Evolutionary conservation across 2,797 vertebrate species (phyloP).

Genomic region (Sternarchorhynchus goeldii): DNA sequence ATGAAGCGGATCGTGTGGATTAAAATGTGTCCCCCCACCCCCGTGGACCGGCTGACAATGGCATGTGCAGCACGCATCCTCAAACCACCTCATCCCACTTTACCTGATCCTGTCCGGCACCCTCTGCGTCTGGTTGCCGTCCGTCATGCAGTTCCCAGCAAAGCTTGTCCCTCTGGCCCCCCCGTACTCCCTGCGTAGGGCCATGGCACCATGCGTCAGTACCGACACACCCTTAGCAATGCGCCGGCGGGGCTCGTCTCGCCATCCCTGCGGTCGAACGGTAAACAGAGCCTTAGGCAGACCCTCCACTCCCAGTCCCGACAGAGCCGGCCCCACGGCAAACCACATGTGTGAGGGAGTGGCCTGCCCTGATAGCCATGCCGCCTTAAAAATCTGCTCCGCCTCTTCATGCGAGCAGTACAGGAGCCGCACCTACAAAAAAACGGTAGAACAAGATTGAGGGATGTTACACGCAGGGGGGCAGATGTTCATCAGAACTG

Average conservation of each 20-base stretch:
- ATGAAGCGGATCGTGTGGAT: neutral
- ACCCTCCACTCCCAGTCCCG: constrained; percentile 81
- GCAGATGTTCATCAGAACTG: neutral
- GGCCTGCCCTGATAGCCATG: constrained; percentile 82
- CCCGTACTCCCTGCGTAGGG: constrained; percentile 84
- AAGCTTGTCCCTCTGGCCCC: constrained; percentile 79
- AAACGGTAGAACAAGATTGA: neutral
- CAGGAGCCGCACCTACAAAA: constrained; percentile 84
- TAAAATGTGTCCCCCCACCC: too few species aligned
- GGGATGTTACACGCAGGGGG: neutral
- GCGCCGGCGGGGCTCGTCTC: constrained; percentile 78
- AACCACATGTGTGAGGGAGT: constrained; percentile 94
- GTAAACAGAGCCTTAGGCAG: constrained; percentile 87
- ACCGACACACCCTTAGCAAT: constrained; percentile 90
- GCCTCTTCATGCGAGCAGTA: constrained; percentile 92
- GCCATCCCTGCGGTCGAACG: constrained; percentile 84
- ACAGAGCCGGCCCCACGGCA: constrained; percentile 86
- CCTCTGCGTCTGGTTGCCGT: constrained; percentile 82
- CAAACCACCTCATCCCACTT: constrained; percentile 36
- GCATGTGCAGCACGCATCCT: neutral
- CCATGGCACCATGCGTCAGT: constrained; percentile 89
- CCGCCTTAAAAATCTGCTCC: constrained; percentile 83
- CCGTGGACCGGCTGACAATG: neutral
- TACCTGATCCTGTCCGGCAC: constrained; percentile 74
- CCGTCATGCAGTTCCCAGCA: constrained; percentile 84